Evolutionary conservation across 2,797 vertebrate species (phyloP).

Genomic region (Stomatorhinus walkeri): DNA sequence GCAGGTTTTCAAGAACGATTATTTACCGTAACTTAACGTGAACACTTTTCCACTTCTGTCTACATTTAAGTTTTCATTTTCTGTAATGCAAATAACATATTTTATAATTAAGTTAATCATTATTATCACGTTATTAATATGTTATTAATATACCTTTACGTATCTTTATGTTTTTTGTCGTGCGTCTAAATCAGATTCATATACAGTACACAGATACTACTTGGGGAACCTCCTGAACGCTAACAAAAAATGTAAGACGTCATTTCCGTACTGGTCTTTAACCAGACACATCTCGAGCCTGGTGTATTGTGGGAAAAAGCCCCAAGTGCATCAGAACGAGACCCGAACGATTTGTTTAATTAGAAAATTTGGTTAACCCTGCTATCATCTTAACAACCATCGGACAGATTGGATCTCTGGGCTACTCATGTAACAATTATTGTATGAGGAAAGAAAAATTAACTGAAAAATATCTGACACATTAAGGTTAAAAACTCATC

Average conservation of each 20-base stretch:
- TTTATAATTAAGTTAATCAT: not conserved
- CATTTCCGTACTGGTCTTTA: not conserved
- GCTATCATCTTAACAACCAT: not conserved
- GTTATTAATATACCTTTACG: not conserved
- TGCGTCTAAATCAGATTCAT: not conserved
- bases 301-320: not conserved
- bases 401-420: not conserved
- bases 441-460: not conserved
- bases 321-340: not conserved
- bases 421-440: not conserved
- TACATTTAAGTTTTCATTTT: not conserved
- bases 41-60: not conserved
- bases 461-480: not conserved
- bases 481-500: not conserved
- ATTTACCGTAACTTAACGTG: not conserved
- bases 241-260: not conserved
- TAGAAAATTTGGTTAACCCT: not conserved
- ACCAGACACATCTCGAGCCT: not conserved
- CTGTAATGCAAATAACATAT: not conserved
- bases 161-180: not conserved
- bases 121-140: not conserved
- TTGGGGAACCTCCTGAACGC: not conserved
- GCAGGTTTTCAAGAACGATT: not conserved
- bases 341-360: not conserved
- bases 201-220: not conserved